phyloP scores from a whole-genome alignment of 2,888 invertebrate genomes.

The Tetanocera ferruginea region DNA sequence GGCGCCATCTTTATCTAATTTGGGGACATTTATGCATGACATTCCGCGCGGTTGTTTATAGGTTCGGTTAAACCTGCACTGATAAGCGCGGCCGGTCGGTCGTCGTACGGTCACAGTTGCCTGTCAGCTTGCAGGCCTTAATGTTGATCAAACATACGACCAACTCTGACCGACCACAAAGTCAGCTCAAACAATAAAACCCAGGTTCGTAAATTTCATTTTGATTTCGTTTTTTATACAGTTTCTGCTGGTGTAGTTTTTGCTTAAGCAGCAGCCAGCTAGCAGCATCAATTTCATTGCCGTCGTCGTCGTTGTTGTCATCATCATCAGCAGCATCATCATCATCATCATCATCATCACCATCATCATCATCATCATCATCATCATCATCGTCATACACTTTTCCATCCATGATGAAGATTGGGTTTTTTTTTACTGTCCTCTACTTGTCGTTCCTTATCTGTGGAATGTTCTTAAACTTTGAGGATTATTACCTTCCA shows the following conservation, averaged over 20 bases:
- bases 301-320: not conserved
- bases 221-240: conserved; percentile 26
- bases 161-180: not conserved
- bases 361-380: not conserved
- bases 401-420: not conserved
- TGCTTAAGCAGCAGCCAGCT: too few species aligned
- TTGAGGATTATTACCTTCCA: conserved; percentile 65
- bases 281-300: not conserved
- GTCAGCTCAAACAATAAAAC: conserved; percentile 15
- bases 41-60: conserved; percentile 69
- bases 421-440: not conserved
- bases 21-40: conserved; percentile 70
- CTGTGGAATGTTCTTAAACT: conserved; percentile 65
- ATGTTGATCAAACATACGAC: not conserved
- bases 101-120: not conserved
- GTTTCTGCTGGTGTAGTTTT: not conserved
- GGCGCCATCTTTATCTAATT: conserved; percentile 70
- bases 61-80: conserved; percentile 69
- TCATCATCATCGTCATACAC: not conserved
- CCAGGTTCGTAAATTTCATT: conserved; percentile 27
- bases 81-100: conserved; percentile 53
- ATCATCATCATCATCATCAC: not conserved
- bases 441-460: conserved; percentile 52
- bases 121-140: not conserved
- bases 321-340: not conserved